Evolutionary conservation across 2,797 vertebrate species (phyloP), one percentile per base, ranked within the genome.

Genomic region (Melanotaenia pygmaea): DNA sequence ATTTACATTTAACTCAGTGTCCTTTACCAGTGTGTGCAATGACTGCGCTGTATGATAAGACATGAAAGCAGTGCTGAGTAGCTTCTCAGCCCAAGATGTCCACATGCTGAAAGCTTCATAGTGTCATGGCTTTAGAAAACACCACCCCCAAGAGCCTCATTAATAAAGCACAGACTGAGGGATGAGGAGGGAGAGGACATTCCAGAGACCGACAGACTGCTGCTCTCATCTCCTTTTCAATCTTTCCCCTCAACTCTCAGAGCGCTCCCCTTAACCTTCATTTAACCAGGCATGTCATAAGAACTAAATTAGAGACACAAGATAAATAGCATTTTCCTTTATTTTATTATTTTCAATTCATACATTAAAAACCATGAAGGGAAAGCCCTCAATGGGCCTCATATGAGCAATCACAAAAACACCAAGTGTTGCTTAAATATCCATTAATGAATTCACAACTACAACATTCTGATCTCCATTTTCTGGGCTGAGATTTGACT

Each of bases 81-180:
- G 40, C 30, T 40, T 50, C 47, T 62, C 34, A 63, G 40, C 22
- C 14, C 24, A 30, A 68, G 37, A 43, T 60, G 60, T 77, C 34
- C 64, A 53, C 53, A 30, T 24, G 35, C 59, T 18, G 38, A 67
- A 11, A 61, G 59, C 67, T 62, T 50, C 34, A 59, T 0, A 30
- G 63, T 26, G 69, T n/a, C 38, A 66, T 20, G 50, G 40, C 65
- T 53, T 18, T 10, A 20, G 30, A 62, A 77, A 53, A 70, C 12
- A 13, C 12, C 22, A 50, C 18, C 40, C 30, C 54, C 59, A 8
- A 73, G 82, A 76, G 82, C 22, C 81, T 86, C 77, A 77, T 90
- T 84, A 87, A 71, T 69, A 65, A 77, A 43, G 65, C 78, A 59
- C 89, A 90, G 84, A 90, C 67, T 81, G 84, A 85, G 75, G 58